Percentiles rank a stretch among this genome's conserved stretches.
These are phyloP conservation scores for Troglohyphantes excavatus DNA, from an alignment of 2,888 invertebrate genomes.

Conservation along the genomic window DNA sequence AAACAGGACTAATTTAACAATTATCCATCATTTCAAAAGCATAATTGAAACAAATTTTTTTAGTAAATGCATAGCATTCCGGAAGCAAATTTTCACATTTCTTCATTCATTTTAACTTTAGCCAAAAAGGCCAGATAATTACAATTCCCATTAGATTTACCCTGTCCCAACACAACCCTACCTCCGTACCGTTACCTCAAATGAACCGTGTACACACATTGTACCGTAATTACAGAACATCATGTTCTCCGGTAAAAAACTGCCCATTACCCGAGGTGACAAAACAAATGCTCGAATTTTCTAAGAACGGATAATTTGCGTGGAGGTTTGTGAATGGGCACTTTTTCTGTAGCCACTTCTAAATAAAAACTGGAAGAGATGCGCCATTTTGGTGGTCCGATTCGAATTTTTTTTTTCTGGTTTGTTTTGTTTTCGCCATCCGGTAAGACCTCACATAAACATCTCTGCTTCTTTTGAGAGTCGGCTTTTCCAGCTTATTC, in stretches of 20 bases:
- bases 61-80: no score
- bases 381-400: not conserved
- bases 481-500: not conserved
- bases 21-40: no score
- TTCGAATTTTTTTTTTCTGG: not conserved
- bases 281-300: slow-evolving; percentile 6
- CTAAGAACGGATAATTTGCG: not conserved
- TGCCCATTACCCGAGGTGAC: slow-evolving; percentile 3
- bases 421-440: not conserved
- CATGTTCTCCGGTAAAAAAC: not conserved
- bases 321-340: not conserved
- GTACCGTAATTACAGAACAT: not conserved
- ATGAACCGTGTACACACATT: not conserved
- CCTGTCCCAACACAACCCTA: not conserved
- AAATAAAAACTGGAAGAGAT: not conserved
- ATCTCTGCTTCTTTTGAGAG: not conserved
- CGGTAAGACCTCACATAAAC: not conserved
- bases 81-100: no score
- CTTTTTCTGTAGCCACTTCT: not conserved
- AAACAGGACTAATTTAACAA: no score
- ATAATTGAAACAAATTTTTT: no score
- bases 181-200: slow-evolving; percentile 8
- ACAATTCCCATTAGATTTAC: not conserved
- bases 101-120: no score
- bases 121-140: no score